Conservation (phyloP, 1,140 invertebrate genomes). For the Heterodera carotae region DNA sequence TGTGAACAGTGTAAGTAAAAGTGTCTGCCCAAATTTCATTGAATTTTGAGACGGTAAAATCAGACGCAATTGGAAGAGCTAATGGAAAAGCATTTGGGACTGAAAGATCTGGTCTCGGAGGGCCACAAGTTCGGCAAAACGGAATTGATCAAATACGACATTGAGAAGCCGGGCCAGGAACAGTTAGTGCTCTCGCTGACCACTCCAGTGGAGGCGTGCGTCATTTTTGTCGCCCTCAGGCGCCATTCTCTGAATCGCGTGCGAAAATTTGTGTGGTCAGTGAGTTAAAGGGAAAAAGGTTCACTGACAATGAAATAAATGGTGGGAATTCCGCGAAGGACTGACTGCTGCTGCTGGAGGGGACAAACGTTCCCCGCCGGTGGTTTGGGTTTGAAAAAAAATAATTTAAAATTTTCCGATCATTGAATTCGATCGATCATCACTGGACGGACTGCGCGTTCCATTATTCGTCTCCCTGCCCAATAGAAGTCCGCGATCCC, state of each 20-base stretch:
- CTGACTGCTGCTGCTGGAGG: too few relatives aligned
- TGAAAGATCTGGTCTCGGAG: constrained; percentile 12
- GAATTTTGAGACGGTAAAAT: neutral
- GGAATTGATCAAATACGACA: constrained; percentile 18
- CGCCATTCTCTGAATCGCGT: neutral
- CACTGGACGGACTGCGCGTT: too few relatives aligned
- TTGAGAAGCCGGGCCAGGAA: constrained; percentile 9
- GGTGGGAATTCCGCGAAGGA: too few relatives aligned
- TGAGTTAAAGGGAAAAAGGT: too few relatives aligned
- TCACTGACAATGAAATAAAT: too few relatives aligned
- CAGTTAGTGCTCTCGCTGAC: neutral
- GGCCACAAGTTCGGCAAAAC: neutral
- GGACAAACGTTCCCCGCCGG: too few relatives aligned
- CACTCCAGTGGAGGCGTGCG: constrained; percentile 6
- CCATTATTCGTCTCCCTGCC: too few relatives aligned
- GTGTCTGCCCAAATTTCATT: neutral
- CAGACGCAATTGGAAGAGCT: neutral
- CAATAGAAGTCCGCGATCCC: too few relatives aligned
- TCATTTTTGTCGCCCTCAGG: constrained; percentile 3
- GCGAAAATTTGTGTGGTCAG: constrained; percentile 10
- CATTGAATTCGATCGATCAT: too few relatives aligned
- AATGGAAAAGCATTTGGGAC: neutral
- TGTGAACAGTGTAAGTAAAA: neutral
- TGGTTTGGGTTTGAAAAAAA: too few relatives aligned
- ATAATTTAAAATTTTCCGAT: too few relatives aligned